Base-by-base conservation (phyloP, 2,888 invertebrate species). In the Timema podura region DNA sequence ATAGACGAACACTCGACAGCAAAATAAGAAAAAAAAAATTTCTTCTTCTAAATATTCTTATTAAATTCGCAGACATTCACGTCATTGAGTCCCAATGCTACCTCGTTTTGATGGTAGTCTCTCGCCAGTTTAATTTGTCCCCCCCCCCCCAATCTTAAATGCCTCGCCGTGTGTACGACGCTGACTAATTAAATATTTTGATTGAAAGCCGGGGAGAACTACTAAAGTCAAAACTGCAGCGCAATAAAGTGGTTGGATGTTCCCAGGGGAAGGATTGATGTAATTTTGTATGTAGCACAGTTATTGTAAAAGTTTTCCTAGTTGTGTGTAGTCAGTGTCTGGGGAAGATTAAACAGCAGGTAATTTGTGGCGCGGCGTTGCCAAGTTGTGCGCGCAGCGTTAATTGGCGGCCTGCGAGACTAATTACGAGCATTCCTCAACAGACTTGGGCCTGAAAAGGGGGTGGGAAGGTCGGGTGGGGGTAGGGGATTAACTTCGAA, bases 371-470 rank as follows among this genome's bases (percentile, higher is more conserved):
- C 70, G 30, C 30, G 67, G 68, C 71, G 71, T 71, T 69, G 71
- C 69, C 71, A 67, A 69, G 69, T 71, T 69, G 61, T 67, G 67
- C 74, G 71, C 69, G 72, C 72, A 70, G 71, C 74, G 74, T 74
- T 74, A 74, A 74, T 74, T 74, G 74, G 74, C 74, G 74, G 74
- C 73, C 70, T 71, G 72, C 44, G 65, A 73, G 73, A 73, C 74
- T 74, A 74, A 74, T 74, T 74, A 74, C 74, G 70, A 68, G 71
- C 68, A 73, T 73, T 73, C 73, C 73, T 73, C 69, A 16, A 30
- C 30, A 30, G 30, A 30, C 30, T 30, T 30, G 30, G 30, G 30
- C 30, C 30, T 30, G 30, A 30, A 30, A 30, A 30, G 30, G 3
- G 30, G 30, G 30, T 2, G 30, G 30, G 1, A 30, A 30, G 30